phyloP scores from a whole-genome alignment of 2,113 vertebrate species.

The Quiscalus mexicanus region DNA sequence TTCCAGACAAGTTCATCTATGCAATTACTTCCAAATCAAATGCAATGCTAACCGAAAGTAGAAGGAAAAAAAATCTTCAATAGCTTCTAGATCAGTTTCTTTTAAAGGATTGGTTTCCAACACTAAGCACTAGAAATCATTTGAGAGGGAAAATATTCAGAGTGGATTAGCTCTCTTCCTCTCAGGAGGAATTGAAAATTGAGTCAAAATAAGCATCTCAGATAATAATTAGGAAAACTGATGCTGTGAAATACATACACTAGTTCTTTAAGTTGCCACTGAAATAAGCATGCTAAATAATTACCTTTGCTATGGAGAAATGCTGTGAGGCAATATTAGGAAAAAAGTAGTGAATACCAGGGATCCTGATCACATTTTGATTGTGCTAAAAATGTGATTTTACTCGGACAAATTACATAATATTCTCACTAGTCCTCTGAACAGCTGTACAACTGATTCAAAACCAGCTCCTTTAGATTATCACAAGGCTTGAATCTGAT shows the following conservation, averaged over 20 bases:
- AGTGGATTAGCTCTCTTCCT: conserved; percentile 14
- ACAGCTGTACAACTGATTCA: not conserved
- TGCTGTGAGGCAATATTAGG: not conserved
- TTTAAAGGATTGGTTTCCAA: not conserved
- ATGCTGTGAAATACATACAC: not conserved
- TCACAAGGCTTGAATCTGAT: not conserved
- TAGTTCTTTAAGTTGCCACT: not conserved
- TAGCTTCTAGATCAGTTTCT: not conserved
- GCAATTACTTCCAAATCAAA: not conserved
- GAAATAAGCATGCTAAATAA: not conserved
- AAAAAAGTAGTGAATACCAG: not conserved
- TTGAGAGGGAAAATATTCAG: not conserved
- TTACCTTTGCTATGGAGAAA: not conserved
- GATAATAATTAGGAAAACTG: not conserved
- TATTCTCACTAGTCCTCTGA: not conserved
- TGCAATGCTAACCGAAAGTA: not conserved
- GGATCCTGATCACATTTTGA: not conserved
- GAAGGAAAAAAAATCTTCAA: not conserved
- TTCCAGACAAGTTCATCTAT: not conserved
- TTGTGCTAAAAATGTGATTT: not conserved
- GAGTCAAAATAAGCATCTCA: conserved; percentile 25
- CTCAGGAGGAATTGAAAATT: not conserved
- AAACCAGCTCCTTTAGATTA: not conserved
- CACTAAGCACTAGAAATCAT: not conserved
- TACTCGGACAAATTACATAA: not conserved